Percentiles rank a stretch among this genome's conserved stretches.
phyloP scores from a whole-genome alignment of 2,113 vertebrate genomes.

The Mobula hypostoma region DNA sequence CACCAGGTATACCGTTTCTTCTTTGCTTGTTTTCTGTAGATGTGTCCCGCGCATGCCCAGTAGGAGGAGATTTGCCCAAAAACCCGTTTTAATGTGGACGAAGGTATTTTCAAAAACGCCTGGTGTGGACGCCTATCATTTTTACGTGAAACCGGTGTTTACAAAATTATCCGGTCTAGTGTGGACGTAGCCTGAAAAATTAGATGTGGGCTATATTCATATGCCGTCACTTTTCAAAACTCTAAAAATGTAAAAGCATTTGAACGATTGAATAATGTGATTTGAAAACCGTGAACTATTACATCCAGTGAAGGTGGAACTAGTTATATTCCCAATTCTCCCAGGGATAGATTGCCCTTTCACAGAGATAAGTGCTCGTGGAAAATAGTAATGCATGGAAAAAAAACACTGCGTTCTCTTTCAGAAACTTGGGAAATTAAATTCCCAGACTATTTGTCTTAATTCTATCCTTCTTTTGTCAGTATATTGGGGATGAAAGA shows the following conservation, averaged over 20 bases:
- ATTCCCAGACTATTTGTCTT: conserved; percentile 7
- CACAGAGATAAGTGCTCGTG: conserved; percentile 25
- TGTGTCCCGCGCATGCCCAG: too few relatives aligned
- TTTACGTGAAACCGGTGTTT: too few relatives aligned
- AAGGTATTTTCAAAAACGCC: too few relatives aligned
- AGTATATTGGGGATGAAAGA: neutral
- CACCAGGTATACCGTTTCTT: too few relatives aligned
- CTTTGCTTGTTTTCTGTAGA: too few relatives aligned
- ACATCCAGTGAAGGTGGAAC: neutral
- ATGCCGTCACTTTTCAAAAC: neutral
- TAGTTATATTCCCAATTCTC: conserved; percentile 4
- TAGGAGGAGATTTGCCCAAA: too few relatives aligned
- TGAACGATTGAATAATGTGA: neutral
- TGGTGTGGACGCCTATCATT: too few relatives aligned
- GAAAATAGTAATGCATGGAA: neutral
- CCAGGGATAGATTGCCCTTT: neutral
- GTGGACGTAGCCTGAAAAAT: neutral
- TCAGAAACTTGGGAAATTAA: neutral
- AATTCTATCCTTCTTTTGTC: conserved; percentile 13
- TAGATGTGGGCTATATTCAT: neutral
- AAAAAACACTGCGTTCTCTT: neutral
- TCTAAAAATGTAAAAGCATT: neutral
- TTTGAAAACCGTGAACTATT: neutral
- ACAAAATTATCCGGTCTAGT: too few relatives aligned
- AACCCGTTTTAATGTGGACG: too few relatives aligned